These are phyloP conservation scores for Hirtodrosophila histrioides DNA, from an alignment of 2,888 invertebrate genomes.

Conservation along the genomic window DNA sequence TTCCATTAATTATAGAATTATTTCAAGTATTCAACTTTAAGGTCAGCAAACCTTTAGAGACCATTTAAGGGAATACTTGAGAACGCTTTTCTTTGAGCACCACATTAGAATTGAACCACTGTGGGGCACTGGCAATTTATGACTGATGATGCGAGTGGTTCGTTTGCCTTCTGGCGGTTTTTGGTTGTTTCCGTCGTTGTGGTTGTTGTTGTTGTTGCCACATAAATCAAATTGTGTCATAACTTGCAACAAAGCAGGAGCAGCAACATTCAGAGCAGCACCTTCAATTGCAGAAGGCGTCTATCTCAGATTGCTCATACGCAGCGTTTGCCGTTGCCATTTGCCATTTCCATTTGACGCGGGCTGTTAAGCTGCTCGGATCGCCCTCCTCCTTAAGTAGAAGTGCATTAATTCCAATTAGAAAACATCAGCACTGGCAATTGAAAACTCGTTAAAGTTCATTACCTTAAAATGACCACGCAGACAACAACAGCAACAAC, in stretches of 20 bases:
- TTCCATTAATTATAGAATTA: no score
- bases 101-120: slow-evolving; percentile 7
- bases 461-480: slow-evolving; percentile 68
- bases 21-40: no score
- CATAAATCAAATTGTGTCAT: slow-evolving; percentile 78
- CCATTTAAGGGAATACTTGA: no score
- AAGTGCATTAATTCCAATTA: slow-evolving; percentile 74
- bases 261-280: slow-evolving; percentile 33
- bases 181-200: slow-evolving; percentile 61
- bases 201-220: slow-evolving; percentile 31
- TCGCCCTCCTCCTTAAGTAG: slow-evolving; percentile 61
- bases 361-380: background rate
- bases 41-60: no score
- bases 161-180: slow-evolving; percentile 59
- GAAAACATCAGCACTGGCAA: slow-evolving; percentile 70
- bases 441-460: slow-evolving; percentile 78
- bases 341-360: slow-evolving; percentile 30
- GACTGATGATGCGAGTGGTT: slow-evolving; percentile 67
- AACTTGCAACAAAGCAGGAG: slow-evolving; percentile 56
- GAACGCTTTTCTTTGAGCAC: no score
- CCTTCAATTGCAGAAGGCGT: slow-evolving; percentile 26
- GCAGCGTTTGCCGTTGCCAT: slow-evolving; percentile 41
- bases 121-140: slow-evolving; percentile 46
- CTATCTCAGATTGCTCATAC: slow-evolving; percentile 61
- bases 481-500: slow-evolving; percentile 21